Evolutionary conservation across 1,140 invertebrate genomes (phyloP).

Genomic region (Zaprionus ghesquierei): DNA sequence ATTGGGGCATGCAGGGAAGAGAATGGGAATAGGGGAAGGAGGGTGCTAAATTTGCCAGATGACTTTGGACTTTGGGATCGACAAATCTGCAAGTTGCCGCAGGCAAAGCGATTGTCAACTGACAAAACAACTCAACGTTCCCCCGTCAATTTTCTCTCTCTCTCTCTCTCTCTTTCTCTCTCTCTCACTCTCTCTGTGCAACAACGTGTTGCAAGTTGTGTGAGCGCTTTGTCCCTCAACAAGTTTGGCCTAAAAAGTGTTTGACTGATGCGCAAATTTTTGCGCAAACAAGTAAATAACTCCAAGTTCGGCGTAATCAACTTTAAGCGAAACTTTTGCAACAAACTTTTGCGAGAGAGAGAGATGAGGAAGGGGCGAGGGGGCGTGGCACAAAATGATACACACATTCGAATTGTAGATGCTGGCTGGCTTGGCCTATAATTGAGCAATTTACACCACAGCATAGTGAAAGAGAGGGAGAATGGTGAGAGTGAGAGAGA

Average conservation of each 20-base stretch:
- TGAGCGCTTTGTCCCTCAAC: neutral
- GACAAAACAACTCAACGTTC: conserved; percentile 20
- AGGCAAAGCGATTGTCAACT: conserved; percentile 24
- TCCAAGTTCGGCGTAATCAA: conserved; percentile 59
- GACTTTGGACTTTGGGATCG: conserved; percentile 16
- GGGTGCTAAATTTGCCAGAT: conserved; percentile 19
- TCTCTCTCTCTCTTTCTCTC: neutral
- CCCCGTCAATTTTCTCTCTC: too few relatives aligned
- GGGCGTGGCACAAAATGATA: conserved; percentile 3
- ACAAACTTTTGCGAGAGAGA: conserved; percentile 18
- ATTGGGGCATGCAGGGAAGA: too few relatives aligned
- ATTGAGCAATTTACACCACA: conserved; percentile 78
- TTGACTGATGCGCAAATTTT: conserved; percentile 39
- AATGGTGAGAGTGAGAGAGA: neutral
- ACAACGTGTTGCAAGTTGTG: neutral
- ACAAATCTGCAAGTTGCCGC: neutral
- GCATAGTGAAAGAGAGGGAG: conserved; percentile 17
- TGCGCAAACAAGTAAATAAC: conserved; percentile 42
- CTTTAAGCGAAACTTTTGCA: conserved; percentile 64
- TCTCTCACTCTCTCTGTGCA: neutral
- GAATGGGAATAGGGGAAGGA: neutral
- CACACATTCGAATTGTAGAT: conserved; percentile 20
- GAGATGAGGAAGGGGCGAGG: neutral
- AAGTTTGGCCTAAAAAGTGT: conserved; percentile 30
- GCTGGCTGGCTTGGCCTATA: conserved; percentile 61